Evolutionary conservation across 2,113 vertebrate genomes (phyloP), one percentile per base, ranked within the genome.

Genomic region (Otus sunia): DNA sequence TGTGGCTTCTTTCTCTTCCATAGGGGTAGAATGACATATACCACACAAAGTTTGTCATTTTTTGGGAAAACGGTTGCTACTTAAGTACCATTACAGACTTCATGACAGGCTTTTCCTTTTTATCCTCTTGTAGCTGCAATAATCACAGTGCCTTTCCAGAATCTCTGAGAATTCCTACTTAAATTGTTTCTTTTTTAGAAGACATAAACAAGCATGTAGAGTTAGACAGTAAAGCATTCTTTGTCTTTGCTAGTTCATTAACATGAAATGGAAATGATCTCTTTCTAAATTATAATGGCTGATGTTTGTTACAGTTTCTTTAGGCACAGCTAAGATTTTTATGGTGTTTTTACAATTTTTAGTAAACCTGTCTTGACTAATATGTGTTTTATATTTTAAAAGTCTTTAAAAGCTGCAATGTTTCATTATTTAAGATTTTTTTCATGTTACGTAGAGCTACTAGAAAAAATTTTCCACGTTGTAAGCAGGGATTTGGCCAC

Each of bases 361-460:
- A 47, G 19, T n/a, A 82, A 53, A 68, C 9, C 71, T 80, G 9
- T 81, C 53, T 73, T 73, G 36, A 69, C 7, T 60, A 52, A 59
- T 45, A 45, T 79, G 9, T 76, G 22, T n/a, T 96, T 88, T 86
- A 26, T 37, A 59, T 86, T 94, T 83, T 1, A 79, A 58, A 79
- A 34, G 12, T 73, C 50, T 92, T 88, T 62, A 73, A 79, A 79
- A 62, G 6, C 37, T 79, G 16, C 34, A 73, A 20, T n/a, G 10
- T 73, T 96, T 69, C 32, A 45, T 41, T 62, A 92, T 80, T 96
- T 90, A 79, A 79, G 81, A 79, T 94, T 94, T 93, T 96, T 96
- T 95, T 92, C 53, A 27, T 47, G 10, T 79, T 95, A 63, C 32
- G 0, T 93, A 88, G 30, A 34, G 6, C 22, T 87, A 69, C n/a